Base-by-base conservation (phyloP, 1,140 invertebrate genomes). In the Aphelinus atriplicis region DNA sequence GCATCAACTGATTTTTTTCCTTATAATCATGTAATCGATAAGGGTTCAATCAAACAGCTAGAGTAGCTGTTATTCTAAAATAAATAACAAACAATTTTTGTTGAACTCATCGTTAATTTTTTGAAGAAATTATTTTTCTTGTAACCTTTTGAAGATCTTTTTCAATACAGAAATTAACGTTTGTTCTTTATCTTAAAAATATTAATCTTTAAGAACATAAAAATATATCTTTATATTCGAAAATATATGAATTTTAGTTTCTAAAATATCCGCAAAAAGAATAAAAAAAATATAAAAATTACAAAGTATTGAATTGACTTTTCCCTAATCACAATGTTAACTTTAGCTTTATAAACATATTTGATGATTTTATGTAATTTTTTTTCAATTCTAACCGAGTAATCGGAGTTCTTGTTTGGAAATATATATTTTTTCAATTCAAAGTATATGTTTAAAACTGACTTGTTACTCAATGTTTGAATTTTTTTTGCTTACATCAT, bases 221-320 rank as follows among this genome's bases (percentile, higher is more conserved):
- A 50, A 55, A 50, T 61, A 3, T 46, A 62, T 7, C 58, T 74
- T 68, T 68, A 47, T 74, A 57, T 64, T 68, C 43, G 46, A 57
- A 43, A 57, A 68, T 53, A n/a, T 69, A 64, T 55, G 26, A 69
- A 2, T 63, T 68, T 66, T 5, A 73, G 42, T 53, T 55, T 73
- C 68, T 61, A 73, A 43, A 73, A 67, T 67, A 51, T 66, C 61
- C 58, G 56, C 68, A 57, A 55, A 74, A 74, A 68, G 62, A 67
- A 62, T 3, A 63, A 53, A 67, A 4, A 61, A 66, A 51, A 7
- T 3, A 43, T 6, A 55, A 53, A 61, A 63, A 56, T 68, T 56
- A 56, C 26, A 53, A 66, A 61, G 26, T 60, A 66, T 55, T 51
- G 5, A 58, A 43, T 65, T 58, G 6, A 46, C 6, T 56, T 64